Conservation (phyloP, 2,888 invertebrate genomes). For the Electrophaes corylata region DNA sequence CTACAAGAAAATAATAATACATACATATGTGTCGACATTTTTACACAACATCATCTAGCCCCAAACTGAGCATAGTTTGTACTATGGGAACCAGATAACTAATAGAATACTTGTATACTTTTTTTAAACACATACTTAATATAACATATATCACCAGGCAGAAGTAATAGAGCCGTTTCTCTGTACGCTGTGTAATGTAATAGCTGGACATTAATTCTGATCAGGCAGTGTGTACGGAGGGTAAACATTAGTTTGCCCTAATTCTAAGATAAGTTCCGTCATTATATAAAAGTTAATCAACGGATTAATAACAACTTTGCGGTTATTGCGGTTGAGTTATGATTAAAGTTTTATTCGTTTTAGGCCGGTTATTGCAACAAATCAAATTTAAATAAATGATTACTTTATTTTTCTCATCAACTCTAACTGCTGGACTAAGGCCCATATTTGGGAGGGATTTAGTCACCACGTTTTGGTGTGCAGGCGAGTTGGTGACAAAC, state of each 20-base stretch:
- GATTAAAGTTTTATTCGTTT: constrained; percentile 39
- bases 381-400: background rate
- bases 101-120: no score
- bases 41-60: no score
- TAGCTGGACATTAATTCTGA: constrained; percentile 36
- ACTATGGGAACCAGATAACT: no score
- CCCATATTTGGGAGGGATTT: no score
- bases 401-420: no score
- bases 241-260: constrained; percentile 33
- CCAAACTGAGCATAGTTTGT: no score
- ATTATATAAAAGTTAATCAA: constrained; percentile 43
- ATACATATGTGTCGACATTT: no score
- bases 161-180: constrained; percentile 2
- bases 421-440: no score
- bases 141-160: background rate
- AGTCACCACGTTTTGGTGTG: no score
- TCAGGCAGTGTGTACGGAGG: constrained; percentile 32
- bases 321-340: constrained; percentile 40
- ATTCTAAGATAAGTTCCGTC: constrained; percentile 35
- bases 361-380: constrained; percentile 19
- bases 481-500: no score
- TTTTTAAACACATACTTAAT: no score
- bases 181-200: constrained; percentile 16
- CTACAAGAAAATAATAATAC: no score
- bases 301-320: constrained; percentile 39